Evolutionary conservation across 2,113 vertebrate genomes (phyloP).

Genomic region (Gymnarchus niloticus): DNA sequence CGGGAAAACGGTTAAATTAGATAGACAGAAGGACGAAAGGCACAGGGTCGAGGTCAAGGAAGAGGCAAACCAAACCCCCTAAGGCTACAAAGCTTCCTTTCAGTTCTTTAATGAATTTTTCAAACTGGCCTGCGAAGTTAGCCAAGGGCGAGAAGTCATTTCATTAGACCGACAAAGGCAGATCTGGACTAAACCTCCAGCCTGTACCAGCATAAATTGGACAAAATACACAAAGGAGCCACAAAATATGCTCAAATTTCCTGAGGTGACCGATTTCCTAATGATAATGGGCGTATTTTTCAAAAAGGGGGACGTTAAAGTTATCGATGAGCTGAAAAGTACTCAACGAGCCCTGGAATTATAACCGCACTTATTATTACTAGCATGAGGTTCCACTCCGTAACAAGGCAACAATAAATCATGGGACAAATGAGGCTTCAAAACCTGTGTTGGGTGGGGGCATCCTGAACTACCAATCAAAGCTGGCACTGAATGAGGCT

Average conservation of each 20-base stretch:
- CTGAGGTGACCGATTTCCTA: slow-evolving; percentile 5
- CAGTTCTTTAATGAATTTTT: background rate
- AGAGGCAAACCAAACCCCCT: background rate
- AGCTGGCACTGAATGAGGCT: too few relatives aligned
- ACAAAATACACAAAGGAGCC: slow-evolving; percentile 27
- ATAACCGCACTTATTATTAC: slow-evolving; percentile 28
- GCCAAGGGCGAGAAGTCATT: background rate
- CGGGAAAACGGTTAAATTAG: slow-evolving; percentile 23
- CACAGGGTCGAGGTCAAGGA: background rate
- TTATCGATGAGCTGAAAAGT: slow-evolving; percentile 1
- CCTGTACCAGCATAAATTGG: background rate
- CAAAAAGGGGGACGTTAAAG: background rate
- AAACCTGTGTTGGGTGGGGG: too few relatives aligned
- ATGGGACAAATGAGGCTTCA: too few relatives aligned
- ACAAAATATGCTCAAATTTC: slow-evolving; percentile 22
- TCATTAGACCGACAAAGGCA: background rate
- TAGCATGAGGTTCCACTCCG: slow-evolving; percentile 22
- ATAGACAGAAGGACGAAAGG: background rate
- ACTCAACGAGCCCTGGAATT: background rate
- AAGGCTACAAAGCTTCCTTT: background rate
- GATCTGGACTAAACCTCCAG: slow-evolving; percentile 17
- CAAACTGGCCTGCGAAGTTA: background rate
- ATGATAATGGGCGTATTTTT: background rate
- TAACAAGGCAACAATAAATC: slow-evolving; percentile 25
- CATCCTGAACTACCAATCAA: too few relatives aligned